These are phyloP conservation scores for Dione vanillae DNA, from an alignment of 2,888 invertebrate genomes.

Conservation along the genomic window DNA sequence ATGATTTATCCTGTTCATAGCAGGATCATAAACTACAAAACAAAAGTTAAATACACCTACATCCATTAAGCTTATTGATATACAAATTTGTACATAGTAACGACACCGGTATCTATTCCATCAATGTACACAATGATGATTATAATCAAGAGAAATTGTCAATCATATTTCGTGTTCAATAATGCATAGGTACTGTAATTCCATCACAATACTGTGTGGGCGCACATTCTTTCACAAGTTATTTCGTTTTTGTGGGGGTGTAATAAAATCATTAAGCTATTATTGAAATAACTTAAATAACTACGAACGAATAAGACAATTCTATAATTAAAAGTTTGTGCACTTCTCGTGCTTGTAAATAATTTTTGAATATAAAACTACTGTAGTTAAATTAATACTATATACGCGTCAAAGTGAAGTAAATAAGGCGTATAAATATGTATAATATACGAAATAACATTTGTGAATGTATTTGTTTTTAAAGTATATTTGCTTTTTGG, in stretches of 20 bases:
- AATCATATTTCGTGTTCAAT: constrained; percentile 39
- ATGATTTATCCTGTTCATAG: too few species aligned
- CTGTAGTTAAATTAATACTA: too few species aligned
- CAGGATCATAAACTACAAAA: neutral
- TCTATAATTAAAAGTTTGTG: neutral
- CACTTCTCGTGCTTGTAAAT: too few species aligned
- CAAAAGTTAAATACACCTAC: neutral
- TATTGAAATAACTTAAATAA: constrained; percentile 1
- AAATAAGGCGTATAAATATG: too few species aligned
- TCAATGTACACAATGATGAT: constrained; percentile 19
- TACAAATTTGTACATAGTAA: neutral
- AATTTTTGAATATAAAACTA: too few species aligned
- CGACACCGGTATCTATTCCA: constrained; percentile 9
- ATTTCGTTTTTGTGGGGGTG: constrained; percentile 51
- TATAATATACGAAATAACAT: too few species aligned
- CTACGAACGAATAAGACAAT: neutral
- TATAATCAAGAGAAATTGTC: constrained; percentile 35
- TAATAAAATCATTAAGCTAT: constrained; percentile 53
- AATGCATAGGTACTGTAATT: constrained; percentile 46
- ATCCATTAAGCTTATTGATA: neutral
- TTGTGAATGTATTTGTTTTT: too few species aligned
- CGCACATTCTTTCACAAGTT: constrained; percentile 57
- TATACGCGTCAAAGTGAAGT: too few species aligned
- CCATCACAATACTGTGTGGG: constrained; percentile 65
- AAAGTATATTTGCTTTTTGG: too few species aligned